These are phyloP conservation scores for Gymnothorax javanicus DNA, from an alignment of 2,797 vertebrate species.

Conservation along the genomic window DNA sequence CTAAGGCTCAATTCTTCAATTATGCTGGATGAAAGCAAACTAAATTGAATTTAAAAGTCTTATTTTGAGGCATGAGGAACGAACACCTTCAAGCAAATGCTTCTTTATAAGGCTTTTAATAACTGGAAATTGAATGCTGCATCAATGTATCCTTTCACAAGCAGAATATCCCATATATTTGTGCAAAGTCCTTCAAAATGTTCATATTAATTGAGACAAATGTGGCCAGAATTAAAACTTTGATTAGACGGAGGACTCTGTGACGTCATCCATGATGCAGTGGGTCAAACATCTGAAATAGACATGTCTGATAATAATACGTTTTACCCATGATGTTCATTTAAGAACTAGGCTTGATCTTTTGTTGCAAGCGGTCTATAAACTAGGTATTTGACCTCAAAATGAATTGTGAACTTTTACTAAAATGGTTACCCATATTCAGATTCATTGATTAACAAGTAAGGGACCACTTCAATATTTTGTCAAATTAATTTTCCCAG, in stretches of 20 bases:
- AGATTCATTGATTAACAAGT: no score
- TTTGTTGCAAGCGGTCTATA: not conserved
- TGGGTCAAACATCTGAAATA: not conserved
- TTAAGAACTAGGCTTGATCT: not conserved
- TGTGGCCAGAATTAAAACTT: not conserved
- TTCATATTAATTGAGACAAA: not conserved
- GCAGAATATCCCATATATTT: not conserved
- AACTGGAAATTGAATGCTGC: not conserved
- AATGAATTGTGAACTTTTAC: not conserved
- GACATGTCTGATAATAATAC: not conserved
- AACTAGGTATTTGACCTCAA: not conserved
- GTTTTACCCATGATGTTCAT: not conserved
- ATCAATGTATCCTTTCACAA: not conserved
- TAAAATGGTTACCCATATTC: no score
- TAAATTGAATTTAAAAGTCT: not conserved
- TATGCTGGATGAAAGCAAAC: not conserved
- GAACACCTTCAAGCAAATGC: not conserved
- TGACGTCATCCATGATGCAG: not conserved
- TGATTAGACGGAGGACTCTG: not conserved
- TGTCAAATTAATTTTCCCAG: no score
- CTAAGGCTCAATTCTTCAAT: not conserved
- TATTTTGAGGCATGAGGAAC: not conserved
- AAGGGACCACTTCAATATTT: no score
- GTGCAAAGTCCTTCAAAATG: not conserved
- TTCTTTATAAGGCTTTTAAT: not conserved